Evolutionary conservation across 2,113 vertebrate genomes (phyloP).

Genomic region (Sialia sialis): DNA sequence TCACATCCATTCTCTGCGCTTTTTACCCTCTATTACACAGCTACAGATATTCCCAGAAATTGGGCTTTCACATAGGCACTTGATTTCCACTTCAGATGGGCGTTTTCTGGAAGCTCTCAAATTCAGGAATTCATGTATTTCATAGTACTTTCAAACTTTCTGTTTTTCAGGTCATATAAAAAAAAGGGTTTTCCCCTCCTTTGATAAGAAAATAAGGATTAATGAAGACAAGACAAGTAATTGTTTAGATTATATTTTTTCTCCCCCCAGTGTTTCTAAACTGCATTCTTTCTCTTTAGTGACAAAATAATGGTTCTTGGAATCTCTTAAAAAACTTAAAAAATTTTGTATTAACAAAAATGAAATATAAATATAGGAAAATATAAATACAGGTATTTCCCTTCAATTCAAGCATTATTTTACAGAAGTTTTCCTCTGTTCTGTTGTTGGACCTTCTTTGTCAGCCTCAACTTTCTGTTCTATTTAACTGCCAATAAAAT

Average conservation of each 20-base stretch:
- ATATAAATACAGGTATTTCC: neutral
- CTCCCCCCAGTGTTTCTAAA: neutral
- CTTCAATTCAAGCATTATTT: neutral
- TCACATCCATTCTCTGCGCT: neutral
- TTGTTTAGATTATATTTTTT: neutral
- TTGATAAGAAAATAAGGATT: neutral
- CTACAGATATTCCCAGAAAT: neutral
- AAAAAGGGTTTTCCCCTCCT: rapidly evolving
- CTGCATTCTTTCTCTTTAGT: neutral
- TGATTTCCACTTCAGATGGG: neutral
- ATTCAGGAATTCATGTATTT: neutral
- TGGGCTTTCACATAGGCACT: neutral
- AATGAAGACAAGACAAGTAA: neutral
- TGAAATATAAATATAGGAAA: neutral
- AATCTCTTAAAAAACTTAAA: neutral
- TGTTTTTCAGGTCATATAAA: neutral
- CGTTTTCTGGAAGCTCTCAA: neutral
- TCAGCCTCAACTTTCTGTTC: neutral
- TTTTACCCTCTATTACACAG: neutral
- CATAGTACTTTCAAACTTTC: neutral
- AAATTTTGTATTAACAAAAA: neutral
- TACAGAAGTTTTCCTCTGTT: neutral
- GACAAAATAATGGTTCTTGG: neutral
- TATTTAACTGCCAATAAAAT: neutral
- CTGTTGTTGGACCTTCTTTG: neutral